A percentile compares a stretch with the other conserved stretches of the same genome.
phyloP scores from a whole-genome alignment of 2,888 invertebrate genomes.

The Leucophenga montana region DNA sequence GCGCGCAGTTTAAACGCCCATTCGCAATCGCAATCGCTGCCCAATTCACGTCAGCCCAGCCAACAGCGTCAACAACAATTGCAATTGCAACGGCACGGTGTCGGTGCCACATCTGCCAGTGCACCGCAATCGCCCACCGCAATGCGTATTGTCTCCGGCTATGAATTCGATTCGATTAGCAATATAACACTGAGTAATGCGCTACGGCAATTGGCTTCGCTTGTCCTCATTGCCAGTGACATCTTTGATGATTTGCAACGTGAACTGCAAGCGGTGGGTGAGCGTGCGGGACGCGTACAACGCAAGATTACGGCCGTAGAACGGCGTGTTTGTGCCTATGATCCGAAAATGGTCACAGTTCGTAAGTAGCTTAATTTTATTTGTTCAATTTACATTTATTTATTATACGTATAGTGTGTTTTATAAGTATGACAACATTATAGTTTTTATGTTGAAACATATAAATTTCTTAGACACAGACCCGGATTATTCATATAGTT shows the following conservation, averaged over 20 bases:
- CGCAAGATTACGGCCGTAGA: conserved; percentile 81
- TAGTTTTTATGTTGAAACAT: too few relatives aligned
- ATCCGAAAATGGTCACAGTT: conserved; percentile 93
- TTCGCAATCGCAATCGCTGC: conserved; percentile 17
- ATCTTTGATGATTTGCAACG: conserved; percentile 87
- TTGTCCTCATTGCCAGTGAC: conserved; percentile 87
- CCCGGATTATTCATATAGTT: too few relatives aligned
- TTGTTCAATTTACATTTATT: too few relatives aligned
- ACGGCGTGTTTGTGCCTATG: conserved; percentile 81
- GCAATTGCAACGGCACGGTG: conserved; percentile 34
- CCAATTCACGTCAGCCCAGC: conserved; percentile 19
- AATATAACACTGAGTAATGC: conserved; percentile 90
- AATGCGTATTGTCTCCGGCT: conserved; percentile 75
- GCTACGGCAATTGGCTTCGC: conserved; percentile 87
- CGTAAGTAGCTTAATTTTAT: conserved; percentile 81
- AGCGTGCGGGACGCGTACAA: conserved; percentile 82
- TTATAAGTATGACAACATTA: background rate
- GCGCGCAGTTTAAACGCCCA: conserved; percentile 25
- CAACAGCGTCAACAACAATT: conserved; percentile 31
- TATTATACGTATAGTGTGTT: too few relatives aligned
- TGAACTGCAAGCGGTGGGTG: conserved; percentile 83
- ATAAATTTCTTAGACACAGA: too few relatives aligned
- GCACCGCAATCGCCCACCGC: conserved; percentile 62
- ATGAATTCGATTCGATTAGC: conserved; percentile 89
- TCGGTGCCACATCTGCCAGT: conserved; percentile 34